Conservation (phyloP, 2,797 vertebrate species). For the Cirrhinus mrigala region DNA sequence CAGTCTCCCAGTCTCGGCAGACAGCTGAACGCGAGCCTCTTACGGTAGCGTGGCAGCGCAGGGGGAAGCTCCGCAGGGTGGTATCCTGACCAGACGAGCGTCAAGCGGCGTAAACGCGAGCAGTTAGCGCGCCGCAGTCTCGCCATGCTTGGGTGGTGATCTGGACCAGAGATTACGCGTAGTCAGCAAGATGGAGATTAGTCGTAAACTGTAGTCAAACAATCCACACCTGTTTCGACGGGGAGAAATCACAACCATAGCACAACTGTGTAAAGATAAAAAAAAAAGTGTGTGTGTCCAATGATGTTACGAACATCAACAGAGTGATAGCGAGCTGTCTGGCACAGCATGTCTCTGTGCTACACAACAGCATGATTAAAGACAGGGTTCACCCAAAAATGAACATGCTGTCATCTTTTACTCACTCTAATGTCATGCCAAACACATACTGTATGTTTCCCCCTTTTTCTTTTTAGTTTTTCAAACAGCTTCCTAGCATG, state of each 20-base stretch:
- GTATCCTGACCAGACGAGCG: conserved; percentile 45
- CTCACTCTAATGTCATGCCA: conserved; percentile 4
- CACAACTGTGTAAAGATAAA: conserved; percentile 51
- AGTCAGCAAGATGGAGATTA: conserved; percentile 63
- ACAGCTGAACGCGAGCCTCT: conserved; percentile 53
- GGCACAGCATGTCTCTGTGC: conserved; percentile 1
- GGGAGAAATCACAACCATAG: conserved; percentile 49
- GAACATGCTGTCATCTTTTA: conserved; percentile 9
- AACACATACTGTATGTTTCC: neutral
- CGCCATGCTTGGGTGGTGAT: conserved; percentile 59
- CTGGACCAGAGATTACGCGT: conserved; percentile 58
- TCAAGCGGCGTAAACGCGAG: conserved; percentile 29
- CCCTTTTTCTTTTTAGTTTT: neutral
- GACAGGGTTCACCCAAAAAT: conserved; percentile 25
- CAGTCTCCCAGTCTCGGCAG: conserved; percentile 56
- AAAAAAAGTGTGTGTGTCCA: conserved; percentile 36
- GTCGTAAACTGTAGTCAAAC: conserved; percentile 61
- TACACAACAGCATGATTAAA: conserved; percentile 34
- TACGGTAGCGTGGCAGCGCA: conserved; percentile 38
- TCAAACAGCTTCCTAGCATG: neutral
- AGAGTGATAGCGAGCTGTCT: conserved; percentile 9
- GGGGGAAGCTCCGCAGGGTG: conserved; percentile 38
- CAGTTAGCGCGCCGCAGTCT: conserved; percentile 43
- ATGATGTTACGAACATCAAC: conserved; percentile 22
- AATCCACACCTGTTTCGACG: conserved; percentile 58